These are phyloP conservation scores for Lynx canadensis DNA, from an alignment of 2,113 vertebrate species.

Conservation along the genomic window DNA sequence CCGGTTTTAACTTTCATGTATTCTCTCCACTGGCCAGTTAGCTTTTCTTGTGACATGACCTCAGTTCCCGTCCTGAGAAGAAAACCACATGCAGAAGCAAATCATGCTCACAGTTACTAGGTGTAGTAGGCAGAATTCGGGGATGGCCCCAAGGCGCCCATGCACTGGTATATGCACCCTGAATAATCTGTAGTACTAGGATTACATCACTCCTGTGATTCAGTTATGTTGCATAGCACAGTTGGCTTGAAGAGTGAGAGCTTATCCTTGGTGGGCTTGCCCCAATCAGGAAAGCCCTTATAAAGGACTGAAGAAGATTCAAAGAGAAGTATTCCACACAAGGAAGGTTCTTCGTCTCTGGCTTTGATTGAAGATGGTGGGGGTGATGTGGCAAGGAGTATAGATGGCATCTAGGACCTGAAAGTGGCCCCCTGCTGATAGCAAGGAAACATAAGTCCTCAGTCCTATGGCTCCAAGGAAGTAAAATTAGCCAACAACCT, in stretches of 20 bases:
- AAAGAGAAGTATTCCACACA: neutral
- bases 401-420: neutral
- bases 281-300: neutral
- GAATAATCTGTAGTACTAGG: neutral
- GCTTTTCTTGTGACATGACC: neutral
- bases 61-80: neutral
- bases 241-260: neutral
- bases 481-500: neutral
- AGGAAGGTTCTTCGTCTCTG: neutral
- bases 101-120: neutral
- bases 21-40: neutral
- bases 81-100: neutral
- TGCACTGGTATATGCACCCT: too few species aligned
- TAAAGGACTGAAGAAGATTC: neutral
- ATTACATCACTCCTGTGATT: neutral
- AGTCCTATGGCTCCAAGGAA: neutral
- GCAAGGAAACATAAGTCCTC: neutral
- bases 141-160: accelerated
- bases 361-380: neutral
- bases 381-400: neutral
- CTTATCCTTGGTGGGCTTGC: neutral
- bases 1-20: neutral
- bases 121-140: neutral
- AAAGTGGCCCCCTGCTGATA: neutral
- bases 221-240: neutral